Conservation (phyloP, 2,797 vertebrate species). For the Ataeniobius toweri region DNA sequence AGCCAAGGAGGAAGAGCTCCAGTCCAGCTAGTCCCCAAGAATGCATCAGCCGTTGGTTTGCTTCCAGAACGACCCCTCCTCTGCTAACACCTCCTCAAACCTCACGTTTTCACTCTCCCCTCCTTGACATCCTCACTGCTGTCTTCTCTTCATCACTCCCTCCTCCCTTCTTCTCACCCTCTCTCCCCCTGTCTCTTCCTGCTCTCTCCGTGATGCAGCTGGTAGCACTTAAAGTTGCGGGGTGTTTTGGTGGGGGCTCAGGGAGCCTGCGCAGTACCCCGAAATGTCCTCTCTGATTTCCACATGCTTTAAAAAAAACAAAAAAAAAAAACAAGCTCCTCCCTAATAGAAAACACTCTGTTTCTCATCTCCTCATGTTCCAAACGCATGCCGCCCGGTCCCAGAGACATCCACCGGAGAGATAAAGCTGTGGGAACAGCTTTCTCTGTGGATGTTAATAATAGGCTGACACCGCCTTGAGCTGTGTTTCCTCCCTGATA, state of each 20-base stretch:
- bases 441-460: conserved; percentile 60
- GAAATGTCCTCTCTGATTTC: conserved; percentile 67
- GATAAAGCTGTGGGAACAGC: conserved; percentile 55
- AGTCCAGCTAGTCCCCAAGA: conserved; percentile 81
- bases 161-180: conserved; percentile 25
- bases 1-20: conserved; percentile 76
- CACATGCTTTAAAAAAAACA: conserved; percentile 61
- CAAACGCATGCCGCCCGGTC: conserved; percentile 66
- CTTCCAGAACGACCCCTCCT: conserved; percentile 81
- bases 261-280: conserved; percentile 71
- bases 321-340: conserved; percentile 50
- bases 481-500: conserved; percentile 52
- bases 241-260: conserved; percentile 60
- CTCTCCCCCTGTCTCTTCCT: conserved; percentile 43
- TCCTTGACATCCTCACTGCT: conserved; percentile 26
- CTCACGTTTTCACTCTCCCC: not conserved
- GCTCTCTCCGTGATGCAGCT: conserved; percentile 75
- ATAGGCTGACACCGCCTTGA: conserved; percentile 53
- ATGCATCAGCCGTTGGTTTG: conserved; percentile 84
- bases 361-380: conserved; percentile 74
- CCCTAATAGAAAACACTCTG: conserved; percentile 78
- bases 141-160: conserved; percentile 37
- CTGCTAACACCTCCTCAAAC: conserved; percentile 62
- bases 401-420: conserved; percentile 54
- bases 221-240: conserved; percentile 80